phyloP scores from a whole-genome alignment of 2,113 vertebrate species.

The Micronisus gabar region DNA sequence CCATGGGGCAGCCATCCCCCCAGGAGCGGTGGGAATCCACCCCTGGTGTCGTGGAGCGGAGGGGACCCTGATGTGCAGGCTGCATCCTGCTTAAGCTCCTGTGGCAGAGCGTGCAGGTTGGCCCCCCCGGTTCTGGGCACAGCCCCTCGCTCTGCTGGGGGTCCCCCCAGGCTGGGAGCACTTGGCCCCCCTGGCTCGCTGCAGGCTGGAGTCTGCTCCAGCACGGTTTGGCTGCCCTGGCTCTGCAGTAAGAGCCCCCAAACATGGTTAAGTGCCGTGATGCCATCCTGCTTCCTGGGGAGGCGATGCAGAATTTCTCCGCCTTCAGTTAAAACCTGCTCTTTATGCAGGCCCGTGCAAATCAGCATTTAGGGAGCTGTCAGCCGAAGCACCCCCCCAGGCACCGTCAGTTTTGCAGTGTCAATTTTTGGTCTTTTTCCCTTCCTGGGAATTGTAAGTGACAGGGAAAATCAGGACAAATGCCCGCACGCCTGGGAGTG shows the following conservation, averaged over 20 bases:
- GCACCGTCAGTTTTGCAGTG: not conserved
- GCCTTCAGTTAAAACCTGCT: not conserved
- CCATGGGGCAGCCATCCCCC: not conserved
- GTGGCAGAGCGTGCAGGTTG: not conserved
- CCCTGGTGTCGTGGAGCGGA: fast-evolving
- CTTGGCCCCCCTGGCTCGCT: fast-evolving
- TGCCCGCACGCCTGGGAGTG: not conserved
- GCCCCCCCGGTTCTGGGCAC: no score
- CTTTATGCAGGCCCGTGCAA: not conserved
- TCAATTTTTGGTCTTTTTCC: not conserved
- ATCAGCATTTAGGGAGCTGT: not conserved
- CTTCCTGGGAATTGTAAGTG: not conserved
- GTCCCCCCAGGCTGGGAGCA: not conserved
- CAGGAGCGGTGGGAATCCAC: not conserved
- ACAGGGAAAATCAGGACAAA: not conserved
- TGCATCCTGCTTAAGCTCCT: not conserved
- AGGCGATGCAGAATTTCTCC: not conserved
- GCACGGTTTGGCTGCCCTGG: no score
- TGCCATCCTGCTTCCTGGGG: not conserved
- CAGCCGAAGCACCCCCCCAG: not conserved
- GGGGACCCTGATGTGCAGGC: not conserved
- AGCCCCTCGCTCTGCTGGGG: not conserved
- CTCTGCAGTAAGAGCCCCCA: not conserved
- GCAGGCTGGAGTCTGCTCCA: not conserved
- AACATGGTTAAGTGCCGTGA: fast-evolving